These are phyloP conservation scores for Rhagologus leucostigma DNA, from an alignment of 2,113 vertebrate genomes.

Conservation along the genomic window DNA sequence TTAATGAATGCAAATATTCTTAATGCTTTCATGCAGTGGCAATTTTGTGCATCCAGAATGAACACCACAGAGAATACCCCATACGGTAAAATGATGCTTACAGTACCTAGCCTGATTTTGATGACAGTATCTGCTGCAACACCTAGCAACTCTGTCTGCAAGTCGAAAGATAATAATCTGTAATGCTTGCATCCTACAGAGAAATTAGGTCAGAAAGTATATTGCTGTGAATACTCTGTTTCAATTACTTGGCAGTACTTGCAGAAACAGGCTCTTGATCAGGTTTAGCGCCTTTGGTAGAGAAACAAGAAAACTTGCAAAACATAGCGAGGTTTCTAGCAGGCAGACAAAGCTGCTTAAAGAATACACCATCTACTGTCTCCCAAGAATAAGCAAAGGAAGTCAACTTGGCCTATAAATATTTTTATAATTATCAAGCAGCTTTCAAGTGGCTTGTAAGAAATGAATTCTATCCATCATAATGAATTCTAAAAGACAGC, in stretches of 20 bases:
- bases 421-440: background rate
- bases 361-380: background rate
- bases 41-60: background rate
- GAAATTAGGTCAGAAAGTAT: background rate
- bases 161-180: background rate
- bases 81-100: slow-evolving; percentile 15
- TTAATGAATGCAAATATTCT: background rate
- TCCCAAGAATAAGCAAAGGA: background rate
- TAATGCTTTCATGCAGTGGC: background rate
- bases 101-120: slow-evolving; percentile 75
- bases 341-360: background rate
- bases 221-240: background rate
- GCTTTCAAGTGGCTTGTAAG: slow-evolving; percentile 25
- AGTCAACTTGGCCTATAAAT: background rate
- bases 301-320: background rate
- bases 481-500: background rate
- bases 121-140: slow-evolving; percentile 73
- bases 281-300: background rate
- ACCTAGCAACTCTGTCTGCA: slow-evolving; percentile 74
- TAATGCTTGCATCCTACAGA: background rate
- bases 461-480: background rate
- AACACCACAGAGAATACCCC: background rate
- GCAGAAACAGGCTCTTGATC: background rate
- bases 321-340: background rate
- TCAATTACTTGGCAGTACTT: background rate